A percentile compares a stretch with the other conserved stretches of the same genome.
Conservation (phyloP, 1,140 invertebrate genomes). For the Ceratina australensis region DNA sequence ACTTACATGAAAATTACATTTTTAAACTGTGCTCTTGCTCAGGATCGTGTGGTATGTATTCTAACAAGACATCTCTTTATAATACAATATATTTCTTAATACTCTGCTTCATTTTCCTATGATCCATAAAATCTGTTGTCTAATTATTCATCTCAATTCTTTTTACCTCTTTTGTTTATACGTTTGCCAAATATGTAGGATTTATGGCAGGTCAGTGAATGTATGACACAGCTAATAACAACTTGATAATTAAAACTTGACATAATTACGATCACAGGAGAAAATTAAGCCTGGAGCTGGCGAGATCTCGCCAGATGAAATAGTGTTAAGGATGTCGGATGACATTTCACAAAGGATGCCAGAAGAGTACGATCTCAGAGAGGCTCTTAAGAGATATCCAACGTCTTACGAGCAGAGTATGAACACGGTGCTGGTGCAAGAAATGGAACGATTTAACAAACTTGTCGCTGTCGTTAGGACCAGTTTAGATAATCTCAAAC, state of each 20-base stretch:
- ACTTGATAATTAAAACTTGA: neutral
- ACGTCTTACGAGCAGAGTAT: conserved; percentile 91
- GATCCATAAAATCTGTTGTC: too few relatives aligned
- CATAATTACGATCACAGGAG: conserved; percentile 66
- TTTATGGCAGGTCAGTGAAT: conserved; percentile 61
- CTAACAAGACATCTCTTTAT: too few relatives aligned
- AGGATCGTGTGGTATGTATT: conserved; percentile 75
- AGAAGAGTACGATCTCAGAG: conserved; percentile 85
- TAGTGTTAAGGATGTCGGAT: conserved; percentile 85
- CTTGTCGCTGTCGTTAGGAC: conserved; percentile 86
- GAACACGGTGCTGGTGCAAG: conserved; percentile 96
- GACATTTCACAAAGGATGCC: conserved; percentile 89
- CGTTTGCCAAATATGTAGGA: conserved; percentile 65
- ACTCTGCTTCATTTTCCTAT: too few relatives aligned
- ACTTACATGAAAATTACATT: conserved; percentile 20
- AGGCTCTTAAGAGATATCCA: conserved; percentile 87
- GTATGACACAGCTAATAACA: too few relatives aligned
- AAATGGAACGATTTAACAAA: conserved; percentile 94
- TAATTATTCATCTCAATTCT: too few relatives aligned
- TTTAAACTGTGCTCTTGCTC: conserved; percentile 21
- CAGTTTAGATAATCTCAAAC: conserved; percentile 90
- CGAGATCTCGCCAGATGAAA: conserved; percentile 83
- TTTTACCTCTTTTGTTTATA: conserved; percentile 30
- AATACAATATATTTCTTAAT: too few relatives aligned
- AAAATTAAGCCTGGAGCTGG: conserved; percentile 67